Conservation (phyloP, 2,888 invertebrate species). For the Pristionchus fissidentatus region DNA sequence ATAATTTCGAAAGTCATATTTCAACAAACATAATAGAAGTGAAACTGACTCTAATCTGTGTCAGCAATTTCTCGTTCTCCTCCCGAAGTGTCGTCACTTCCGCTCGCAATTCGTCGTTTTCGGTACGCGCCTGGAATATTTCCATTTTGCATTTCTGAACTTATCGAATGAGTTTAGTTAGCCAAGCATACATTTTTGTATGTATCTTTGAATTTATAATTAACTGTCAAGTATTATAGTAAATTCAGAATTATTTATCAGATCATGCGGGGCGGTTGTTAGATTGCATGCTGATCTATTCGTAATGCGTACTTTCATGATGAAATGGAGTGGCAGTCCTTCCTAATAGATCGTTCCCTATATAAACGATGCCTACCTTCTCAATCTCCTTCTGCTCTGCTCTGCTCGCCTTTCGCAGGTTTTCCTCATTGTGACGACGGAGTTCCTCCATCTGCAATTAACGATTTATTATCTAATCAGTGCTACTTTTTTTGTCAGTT, state of each 20-base stretch:
- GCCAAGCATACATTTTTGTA: neutral
- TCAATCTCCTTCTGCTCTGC: slow-evolving; percentile 43
- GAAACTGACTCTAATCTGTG: slow-evolving; percentile 14
- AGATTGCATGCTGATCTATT: too few species aligned
- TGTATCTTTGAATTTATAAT: neutral
- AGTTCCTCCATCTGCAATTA: slow-evolving; percentile 46
- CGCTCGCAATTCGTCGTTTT: neutral
- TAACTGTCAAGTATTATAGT: too few species aligned
- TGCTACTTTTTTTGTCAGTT: too few species aligned
- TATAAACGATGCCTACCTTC: slow-evolving; percentile 31
- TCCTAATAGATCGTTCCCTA: neutral
- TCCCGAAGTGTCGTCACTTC: neutral
- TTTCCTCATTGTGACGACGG: slow-evolving; percentile 45
- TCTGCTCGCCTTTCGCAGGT: slow-evolving; percentile 28
- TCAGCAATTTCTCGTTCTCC: slow-evolving; percentile 32
- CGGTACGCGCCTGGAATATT: neutral
- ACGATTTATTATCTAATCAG: neutral
- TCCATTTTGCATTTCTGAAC: neutral
- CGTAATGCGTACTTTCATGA: too few species aligned
- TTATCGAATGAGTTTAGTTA: too few species aligned
- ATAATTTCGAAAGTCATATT: neutral
- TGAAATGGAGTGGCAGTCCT: too few species aligned
- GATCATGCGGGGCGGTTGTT: too few species aligned
- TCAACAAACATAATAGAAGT: neutral
- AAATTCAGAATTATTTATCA: too few species aligned